phyloP scores from a whole-genome alignment of 1,140 invertebrate species.

The Pristionchus pacificus region DNA sequence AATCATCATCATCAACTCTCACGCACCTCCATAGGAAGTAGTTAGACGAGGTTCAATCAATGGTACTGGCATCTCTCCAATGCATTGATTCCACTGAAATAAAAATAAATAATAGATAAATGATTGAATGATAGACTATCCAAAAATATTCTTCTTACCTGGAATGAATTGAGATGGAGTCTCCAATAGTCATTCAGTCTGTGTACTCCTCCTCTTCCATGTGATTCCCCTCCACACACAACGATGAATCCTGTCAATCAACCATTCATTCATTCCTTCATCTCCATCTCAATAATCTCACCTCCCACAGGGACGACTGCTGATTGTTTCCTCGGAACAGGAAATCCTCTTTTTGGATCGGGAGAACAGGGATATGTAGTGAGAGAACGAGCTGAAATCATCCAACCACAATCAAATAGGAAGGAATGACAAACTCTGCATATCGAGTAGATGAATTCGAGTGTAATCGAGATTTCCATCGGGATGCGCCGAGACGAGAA shows the following conservation, averaged over 20 bases:
- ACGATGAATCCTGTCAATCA: neutral
- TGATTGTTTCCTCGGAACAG: constrained; percentile 49
- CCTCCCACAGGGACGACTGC: constrained; percentile 51
- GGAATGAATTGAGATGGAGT: neutral
- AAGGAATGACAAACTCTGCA: too few species aligned
- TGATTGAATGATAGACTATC: too few species aligned
- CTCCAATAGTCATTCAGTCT: neutral
- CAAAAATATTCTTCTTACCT: too few species aligned
- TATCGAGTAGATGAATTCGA: constrained; percentile 46
- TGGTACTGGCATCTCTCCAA: neutral
- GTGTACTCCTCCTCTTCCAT: neutral
- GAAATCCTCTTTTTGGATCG: constrained; percentile 48
- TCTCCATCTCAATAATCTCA: constrained; percentile 6
- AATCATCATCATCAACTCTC: neutral
- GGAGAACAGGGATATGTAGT: constrained; percentile 48
- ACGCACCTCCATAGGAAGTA: neutral
- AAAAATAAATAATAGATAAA: too few species aligned
- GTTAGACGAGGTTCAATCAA: neutral
- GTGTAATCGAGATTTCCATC: constrained; percentile 55
- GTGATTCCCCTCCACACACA: neutral
- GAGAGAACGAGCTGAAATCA: constrained; percentile 24
- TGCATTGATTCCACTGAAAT: neutral
- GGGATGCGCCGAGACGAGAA: constrained; percentile 50
- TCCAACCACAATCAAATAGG: too few species aligned
- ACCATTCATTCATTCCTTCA: neutral